These are phyloP conservation scores for Gallinago media DNA, from an alignment of 2,113 vertebrate genomes.

Conservation along the genomic window DNA sequence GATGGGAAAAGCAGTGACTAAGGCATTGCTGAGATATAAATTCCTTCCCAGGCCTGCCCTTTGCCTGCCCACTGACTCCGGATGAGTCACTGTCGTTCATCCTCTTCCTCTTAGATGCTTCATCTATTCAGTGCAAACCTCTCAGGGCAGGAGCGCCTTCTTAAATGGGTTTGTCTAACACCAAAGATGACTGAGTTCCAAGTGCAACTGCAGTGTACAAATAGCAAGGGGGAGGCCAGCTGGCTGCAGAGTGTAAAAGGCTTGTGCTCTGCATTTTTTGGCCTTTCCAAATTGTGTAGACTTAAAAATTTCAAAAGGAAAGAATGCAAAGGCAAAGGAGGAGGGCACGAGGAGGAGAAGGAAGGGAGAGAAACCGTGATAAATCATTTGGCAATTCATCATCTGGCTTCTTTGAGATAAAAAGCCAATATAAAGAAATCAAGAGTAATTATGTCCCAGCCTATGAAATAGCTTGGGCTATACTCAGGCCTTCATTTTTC, in stretches of 20 bases:
- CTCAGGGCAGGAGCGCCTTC: background rate
- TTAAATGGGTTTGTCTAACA: background rate
- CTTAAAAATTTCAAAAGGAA: background rate
- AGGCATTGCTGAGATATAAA: background rate
- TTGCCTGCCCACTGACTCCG: background rate
- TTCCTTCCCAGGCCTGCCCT: background rate
- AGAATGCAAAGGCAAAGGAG: background rate
- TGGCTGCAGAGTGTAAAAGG: background rate
- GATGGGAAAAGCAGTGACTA: background rate
- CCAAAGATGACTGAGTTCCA: background rate
- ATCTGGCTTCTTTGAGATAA: conserved; percentile 33
- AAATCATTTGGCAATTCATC: background rate
- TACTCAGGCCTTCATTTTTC: background rate
- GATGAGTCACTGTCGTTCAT: background rate
- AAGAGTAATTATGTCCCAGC: background rate
- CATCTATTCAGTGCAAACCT: background rate
- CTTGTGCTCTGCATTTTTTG: background rate
- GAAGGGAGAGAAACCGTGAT: background rate
- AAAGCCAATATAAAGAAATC: background rate
- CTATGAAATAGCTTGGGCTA: background rate
- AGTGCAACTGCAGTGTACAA: background rate
- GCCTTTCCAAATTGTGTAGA: background rate
- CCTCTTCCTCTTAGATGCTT: background rate
- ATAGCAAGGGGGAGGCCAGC: background rate
- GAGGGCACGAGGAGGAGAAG: background rate